Evolutionary conservation across 2,113 vertebrate genomes (phyloP).

Genomic region (Ciconia maguari): DNA sequence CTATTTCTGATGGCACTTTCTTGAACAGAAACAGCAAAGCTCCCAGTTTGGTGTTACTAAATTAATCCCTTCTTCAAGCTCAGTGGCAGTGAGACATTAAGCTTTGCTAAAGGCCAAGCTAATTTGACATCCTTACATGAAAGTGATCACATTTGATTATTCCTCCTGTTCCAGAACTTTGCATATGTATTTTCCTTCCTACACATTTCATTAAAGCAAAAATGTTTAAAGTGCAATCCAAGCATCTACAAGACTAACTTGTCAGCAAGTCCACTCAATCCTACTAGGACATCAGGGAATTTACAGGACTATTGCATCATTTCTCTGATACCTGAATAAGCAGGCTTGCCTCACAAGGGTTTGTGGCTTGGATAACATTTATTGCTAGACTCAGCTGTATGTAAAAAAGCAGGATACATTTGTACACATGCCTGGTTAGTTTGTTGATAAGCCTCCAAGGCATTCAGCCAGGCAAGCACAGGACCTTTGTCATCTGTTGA

Average conservation of each 20-base stretch:
- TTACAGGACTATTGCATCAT: background rate
- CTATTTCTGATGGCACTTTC: background rate
- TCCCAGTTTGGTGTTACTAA: background rate
- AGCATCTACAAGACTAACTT: background rate
- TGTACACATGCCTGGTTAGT: slow-evolving; percentile 80
- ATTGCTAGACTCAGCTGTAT: background rate
- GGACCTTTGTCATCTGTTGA: slow-evolving; percentile 97
- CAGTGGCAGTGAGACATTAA: background rate
- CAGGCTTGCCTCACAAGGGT: background rate
- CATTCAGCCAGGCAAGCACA: slow-evolving; percentile 93
- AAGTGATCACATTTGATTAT: background rate
- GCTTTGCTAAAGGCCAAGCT: background rate
- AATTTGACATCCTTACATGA: background rate
- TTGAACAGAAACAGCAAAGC: background rate
- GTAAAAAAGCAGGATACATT: background rate
- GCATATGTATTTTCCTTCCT: background rate
- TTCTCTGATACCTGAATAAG: background rate
- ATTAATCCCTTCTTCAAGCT: background rate
- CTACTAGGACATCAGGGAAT: background rate
- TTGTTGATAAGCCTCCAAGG: slow-evolving; percentile 91
- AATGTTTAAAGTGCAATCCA: background rate
- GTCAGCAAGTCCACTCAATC: background rate
- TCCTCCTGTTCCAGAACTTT: background rate
- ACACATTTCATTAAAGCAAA: background rate
- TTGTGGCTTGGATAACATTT: background rate